Conservation (phyloP, 2,888 invertebrate species). For the Xylota segnis region DNA sequence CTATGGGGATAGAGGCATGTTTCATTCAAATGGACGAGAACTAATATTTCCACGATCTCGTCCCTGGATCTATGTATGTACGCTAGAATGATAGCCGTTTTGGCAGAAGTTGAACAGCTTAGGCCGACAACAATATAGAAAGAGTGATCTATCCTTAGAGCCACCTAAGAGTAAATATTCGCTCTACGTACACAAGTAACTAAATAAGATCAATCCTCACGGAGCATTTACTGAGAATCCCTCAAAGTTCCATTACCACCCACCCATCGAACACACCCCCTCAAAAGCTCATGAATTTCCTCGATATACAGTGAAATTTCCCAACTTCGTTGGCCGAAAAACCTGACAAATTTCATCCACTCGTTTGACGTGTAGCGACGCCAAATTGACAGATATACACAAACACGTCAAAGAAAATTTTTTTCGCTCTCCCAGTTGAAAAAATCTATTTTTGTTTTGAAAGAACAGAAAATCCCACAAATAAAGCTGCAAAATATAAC, state of each 20-base stretch:
- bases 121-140: too few species aligned
- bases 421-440: slow-evolving; percentile 17
- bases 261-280: not conserved
- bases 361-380: slow-evolving; percentile 67
- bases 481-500: slow-evolving; percentile 31
- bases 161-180: too few species aligned
- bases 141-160: too few species aligned
- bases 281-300: slow-evolving; percentile 4
- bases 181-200: too few species aligned
- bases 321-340: not conserved
- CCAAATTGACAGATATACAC: slow-evolving; percentile 67
- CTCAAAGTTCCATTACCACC: not conserved
- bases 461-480: slow-evolving; percentile 32
- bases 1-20: too few species aligned
- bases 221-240: too few species aligned
- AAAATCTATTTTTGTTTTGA: slow-evolving; percentile 74
- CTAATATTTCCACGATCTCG: too few species aligned
- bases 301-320: not conserved
- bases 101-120: too few species aligned
- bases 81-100: too few species aligned
- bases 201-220: too few species aligned
- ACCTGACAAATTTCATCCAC: slow-evolving; percentile 9
- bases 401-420: slow-evolving; percentile 49
- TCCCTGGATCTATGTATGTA: too few species aligned
- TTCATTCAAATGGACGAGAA: too few species aligned